Base-by-base conservation (phyloP, 2,113 vertebrate genomes). In the Scomber japonicus region DNA sequence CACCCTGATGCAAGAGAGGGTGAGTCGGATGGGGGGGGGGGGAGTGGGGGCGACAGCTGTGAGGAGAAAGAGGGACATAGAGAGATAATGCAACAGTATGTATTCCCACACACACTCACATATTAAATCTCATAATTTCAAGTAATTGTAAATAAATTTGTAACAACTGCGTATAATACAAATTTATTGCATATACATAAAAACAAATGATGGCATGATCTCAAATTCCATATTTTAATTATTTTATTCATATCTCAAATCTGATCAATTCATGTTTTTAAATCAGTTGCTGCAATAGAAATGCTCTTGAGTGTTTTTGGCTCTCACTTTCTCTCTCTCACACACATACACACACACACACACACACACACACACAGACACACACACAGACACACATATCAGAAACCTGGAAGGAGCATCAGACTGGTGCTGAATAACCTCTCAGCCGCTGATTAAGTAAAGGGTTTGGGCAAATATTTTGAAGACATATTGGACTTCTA, bases 381-480 rank as follows among this genome's bases (percentile, higher is more conserved):
- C 44, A 59, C 66, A 69, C 59, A 61, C 24, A 27, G 24, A 27
- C 24, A 27, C 24, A 27, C 3, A 27, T 46, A 66, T 0, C 45
- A 71, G 45, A 67, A 71, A 30, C 56, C 55, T 81, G 46, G 57
- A 88, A 51, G 69, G 68, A 64, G 65, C 76, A 61, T 86, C 82
- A 81, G 74, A 70, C 62, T 9, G 75, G 56, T 56, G 54, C 49
- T 78, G 82, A 87, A 85, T 80, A 88, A 91, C 82, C 92, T 92
- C 90, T 93, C 85, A 81, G 81, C 50, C 2, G 11, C 66, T 89
- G 86, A 92, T 90, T 85, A 86, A 82, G 85, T 91, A 85, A 89
- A 93, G 92, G 79, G 87, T 88, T 88, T 93, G 82, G 72, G 88
- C 84, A 93, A 95, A 95, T 93, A 94, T 93, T 94, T 90, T 88